Evolutionary conservation across 2,113 vertebrate species (phyloP), one percentile per base, ranked within the genome.

Genomic region (Tupaia tana): DNA sequence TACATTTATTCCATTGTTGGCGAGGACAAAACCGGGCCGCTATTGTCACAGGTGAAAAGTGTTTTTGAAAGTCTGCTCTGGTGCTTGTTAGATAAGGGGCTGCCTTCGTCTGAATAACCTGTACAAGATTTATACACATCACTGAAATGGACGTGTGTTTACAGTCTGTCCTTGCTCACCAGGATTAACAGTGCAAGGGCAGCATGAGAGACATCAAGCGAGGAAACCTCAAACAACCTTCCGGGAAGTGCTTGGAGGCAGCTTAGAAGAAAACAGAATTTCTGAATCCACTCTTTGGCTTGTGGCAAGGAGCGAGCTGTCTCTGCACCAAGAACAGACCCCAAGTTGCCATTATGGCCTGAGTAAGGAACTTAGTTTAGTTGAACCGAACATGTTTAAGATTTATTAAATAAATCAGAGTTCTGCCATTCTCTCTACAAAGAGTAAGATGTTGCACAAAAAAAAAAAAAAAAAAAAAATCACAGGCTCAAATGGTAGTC

Each of bases 11-110:
- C 90, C 94, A 43, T 22, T 84, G 54, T 95, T 92, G 96, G 77
- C 2, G 14, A 97, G 91, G 93, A 97, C 93, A 94, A 94, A 96
- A 95, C 96, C 82, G 86, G 86, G 86, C 89, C 4, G 59, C 94
- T 95, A 66, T 95, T 96, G 97, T 97, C 96, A 95, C 89, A 95
- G 95, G 96, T 95, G 93, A 97, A 97, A 96, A 97, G 96, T 95
- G 95, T 94, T 92, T 96, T 92, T 54, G 54, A 91, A 97, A 96
- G 84, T 97, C 95, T 91, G 83, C 80, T 91, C 94, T 94, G 94
- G 91, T 91, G 75, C 86, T 95, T 96, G 92, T 97, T 96, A 95
- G 97, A 97, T 97, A 98, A 96, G 95, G 90, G 63, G 54, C 91
- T 85, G 95, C 93, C 91, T 96, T 88, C 22, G 88, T 94, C 89